Conservation (phyloP, 2,113 vertebrate genomes). For the Melanotaenia duboulayi region DNA sequence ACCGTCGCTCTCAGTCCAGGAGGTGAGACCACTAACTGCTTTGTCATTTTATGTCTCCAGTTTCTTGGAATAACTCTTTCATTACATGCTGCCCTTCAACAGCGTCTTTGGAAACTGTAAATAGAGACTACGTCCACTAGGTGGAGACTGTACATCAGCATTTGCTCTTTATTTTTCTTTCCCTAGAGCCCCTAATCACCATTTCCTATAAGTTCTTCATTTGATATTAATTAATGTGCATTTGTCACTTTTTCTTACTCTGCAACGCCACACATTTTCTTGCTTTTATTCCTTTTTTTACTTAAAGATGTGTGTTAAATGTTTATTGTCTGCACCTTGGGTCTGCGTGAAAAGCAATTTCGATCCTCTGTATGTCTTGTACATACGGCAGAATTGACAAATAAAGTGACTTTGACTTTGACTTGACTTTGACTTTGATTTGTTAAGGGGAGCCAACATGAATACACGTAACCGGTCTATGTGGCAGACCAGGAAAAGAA, state of each 20-base stretch:
- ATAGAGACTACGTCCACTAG: conserved; percentile 45
- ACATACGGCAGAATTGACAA: too few species aligned
- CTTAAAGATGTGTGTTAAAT: too few species aligned
- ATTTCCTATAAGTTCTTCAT: not conserved
- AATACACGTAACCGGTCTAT: not conserved
- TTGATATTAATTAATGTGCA: not conserved
- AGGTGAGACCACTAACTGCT: conserved; percentile 84
- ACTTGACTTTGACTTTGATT: too few species aligned
- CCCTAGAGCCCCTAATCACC: not conserved
- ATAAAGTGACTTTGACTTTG: too few species aligned
- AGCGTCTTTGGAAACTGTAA: conserved; percentile 1
- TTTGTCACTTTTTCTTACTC: not conserved
- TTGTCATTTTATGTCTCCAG: conserved; percentile 14
- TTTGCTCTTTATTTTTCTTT: not conserved
- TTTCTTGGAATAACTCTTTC: conserved; percentile 26
- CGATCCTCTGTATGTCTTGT: too few species aligned
- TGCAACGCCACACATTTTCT: too few species aligned
- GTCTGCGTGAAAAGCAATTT: too few species aligned
- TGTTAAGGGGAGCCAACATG: not conserved
- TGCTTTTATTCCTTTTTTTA: too few species aligned
- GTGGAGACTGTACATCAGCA: conserved; percentile 58
- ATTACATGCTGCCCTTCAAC: not conserved
- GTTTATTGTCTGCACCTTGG: too few species aligned
- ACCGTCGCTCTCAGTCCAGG: conserved; percentile 91
- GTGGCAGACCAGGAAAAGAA: not conserved